Conservation (phyloP, 2,888 invertebrate genomes). For the Heliconius ethilla region DNA sequence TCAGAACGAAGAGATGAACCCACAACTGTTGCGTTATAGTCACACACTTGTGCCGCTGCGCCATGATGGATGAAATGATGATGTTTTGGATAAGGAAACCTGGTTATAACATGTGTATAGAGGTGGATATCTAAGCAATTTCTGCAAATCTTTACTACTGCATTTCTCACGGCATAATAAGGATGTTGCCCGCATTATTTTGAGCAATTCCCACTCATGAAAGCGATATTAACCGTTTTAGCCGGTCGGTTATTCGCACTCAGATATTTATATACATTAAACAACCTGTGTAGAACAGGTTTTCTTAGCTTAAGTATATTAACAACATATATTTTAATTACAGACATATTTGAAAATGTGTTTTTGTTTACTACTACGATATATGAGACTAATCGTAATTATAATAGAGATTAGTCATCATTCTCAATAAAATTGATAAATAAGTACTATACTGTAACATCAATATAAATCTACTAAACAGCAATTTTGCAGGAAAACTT, state of each 20-base stretch:
- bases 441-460: neutral
- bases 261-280: slow-evolving; percentile 22
- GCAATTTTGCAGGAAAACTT: slow-evolving; percentile 16
- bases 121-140: slow-evolving; percentile 10
- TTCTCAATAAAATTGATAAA: neutral
- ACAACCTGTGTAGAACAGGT: slow-evolving; percentile 13
- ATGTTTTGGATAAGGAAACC: neutral
- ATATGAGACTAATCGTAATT: neutral
- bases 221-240: slow-evolving; percentile 34
- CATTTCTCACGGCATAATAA: slow-evolving; percentile 35
- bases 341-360: neutral
- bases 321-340: neutral
- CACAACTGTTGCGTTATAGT: too few relatives aligned
- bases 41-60: too few relatives aligned
- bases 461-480: neutral
- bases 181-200: slow-evolving; percentile 39
- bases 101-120: neutral
- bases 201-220: slow-evolving; percentile 32
- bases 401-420: neutral
- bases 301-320: neutral
- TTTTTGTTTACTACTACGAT: neutral
- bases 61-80: too few relatives aligned
- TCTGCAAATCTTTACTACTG: slow-evolving; percentile 27
- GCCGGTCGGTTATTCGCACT: slow-evolving; percentile 14
- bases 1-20: too few relatives aligned